Base-by-base conservation (phyloP, 2,113 vertebrate species). In the Nibea albiflora region DNA sequence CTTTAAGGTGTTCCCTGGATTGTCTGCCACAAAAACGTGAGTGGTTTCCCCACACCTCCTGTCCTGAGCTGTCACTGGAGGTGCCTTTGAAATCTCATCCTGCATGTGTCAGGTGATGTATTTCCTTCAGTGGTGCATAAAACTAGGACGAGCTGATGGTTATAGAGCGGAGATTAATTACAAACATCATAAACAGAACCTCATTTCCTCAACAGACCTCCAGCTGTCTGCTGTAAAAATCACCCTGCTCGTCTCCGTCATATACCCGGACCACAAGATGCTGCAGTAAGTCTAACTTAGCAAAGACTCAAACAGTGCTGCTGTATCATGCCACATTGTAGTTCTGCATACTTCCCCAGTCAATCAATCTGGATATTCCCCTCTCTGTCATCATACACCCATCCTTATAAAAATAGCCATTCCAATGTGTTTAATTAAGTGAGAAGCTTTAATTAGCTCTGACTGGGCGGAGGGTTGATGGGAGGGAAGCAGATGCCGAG, bases 401-500 rank as follows among this genome's bases (percentile, higher is more conserved):
- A 39, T 85, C 53, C 63, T 78, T 84, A 77, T 76, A 75, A 87
- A 84, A 81, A 73, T 42, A 76, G 31, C 46, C 19, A 64, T 82
- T 84, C 81, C 50, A 80, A 70, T 60, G 73, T 84, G 75, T 83
- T 90, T 89, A 89, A 92, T 91, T 89, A 86, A 73, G 76, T 52
- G 72, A 76, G 73, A 83, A 52, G 66, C 61, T 91, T 91, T 90
- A 87, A 90, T 92, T 74, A 82, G 69, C 57, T 68, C 26, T 50
- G 57, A 72, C 7, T 54, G 17, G 50, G 39, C 1, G 8, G 11
- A 49, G 70, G 52, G 63, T 64, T 73, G 82, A 78, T 88, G 66
- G 76, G 63, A 75, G 76, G 61, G 42, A 83, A 68, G 72, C 66
- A 3, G 31, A 52, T 47, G 50, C 22, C 4, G 17, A 63, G 73